Evolutionary conservation across 2,888 invertebrate genomes (phyloP).

Genomic region (Dynastes hyllus): DNA sequence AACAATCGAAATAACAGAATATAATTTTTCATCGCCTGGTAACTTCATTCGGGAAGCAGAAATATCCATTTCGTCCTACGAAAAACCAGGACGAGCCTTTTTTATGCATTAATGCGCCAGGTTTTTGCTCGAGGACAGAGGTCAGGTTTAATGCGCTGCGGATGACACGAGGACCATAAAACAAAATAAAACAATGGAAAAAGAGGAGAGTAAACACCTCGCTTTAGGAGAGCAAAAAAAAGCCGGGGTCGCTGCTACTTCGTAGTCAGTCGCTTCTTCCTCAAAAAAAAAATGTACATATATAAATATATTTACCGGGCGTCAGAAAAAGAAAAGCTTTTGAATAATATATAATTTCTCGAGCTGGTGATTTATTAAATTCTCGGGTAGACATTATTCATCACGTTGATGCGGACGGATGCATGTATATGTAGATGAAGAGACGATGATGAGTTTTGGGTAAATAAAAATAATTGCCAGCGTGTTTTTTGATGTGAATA

Average conservation of each 20-base stretch:
- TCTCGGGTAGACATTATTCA: constrained; percentile 3
- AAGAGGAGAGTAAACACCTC: constrained; percentile 2
- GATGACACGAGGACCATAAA: constrained; percentile 7
- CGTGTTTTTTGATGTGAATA: background rate
- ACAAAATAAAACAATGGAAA: constrained; percentile 13
- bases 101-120: constrained; percentile 8
- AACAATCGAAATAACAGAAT: no score
- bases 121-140: background rate
- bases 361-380: constrained; percentile 6
- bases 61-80: no score
- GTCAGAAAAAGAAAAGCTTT: background rate
- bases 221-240: background rate
- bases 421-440: background rate
- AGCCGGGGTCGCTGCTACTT: background rate
- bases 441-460: background rate
- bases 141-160: constrained; percentile 8
- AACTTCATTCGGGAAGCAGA: no score
- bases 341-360: constrained; percentile 6
- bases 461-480: constrained; percentile 4
- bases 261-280: background rate
- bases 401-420: background rate
- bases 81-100: background rate
- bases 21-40: no score
- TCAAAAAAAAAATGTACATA: background rate
- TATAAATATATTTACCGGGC: background rate